Conservation (phyloP, 2,113 vertebrate genomes). For the Brachypteracias leptosomus region DNA sequence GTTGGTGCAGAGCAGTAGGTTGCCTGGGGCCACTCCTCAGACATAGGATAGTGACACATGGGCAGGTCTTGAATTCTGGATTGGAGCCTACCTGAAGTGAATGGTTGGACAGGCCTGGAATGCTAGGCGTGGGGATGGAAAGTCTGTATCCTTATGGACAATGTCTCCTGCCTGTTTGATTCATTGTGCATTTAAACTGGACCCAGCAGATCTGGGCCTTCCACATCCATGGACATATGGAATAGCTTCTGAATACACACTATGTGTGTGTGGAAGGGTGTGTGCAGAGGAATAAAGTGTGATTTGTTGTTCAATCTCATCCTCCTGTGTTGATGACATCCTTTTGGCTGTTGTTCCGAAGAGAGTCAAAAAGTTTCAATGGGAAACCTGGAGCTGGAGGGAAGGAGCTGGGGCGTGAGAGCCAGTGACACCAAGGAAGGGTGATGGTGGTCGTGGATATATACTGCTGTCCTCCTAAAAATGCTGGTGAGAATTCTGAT, state of each 20-base stretch:
- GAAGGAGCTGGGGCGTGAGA: neutral
- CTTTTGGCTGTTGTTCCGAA: neutral
- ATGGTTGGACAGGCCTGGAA: neutral
- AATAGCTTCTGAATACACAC: neutral
- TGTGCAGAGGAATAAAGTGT: neutral
- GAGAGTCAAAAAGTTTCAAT: neutral
- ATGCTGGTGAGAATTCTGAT: neutral
- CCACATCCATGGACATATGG: neutral
- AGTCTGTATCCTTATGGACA: neutral
- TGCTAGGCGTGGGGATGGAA: neutral
- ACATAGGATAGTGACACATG: neutral
- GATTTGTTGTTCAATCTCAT: neutral
- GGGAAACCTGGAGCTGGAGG: neutral
- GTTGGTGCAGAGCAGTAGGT: neutral
- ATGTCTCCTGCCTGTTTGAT: accelerated
- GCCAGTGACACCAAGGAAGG: neutral
- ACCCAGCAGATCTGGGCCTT: neutral
- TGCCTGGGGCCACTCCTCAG: neutral
- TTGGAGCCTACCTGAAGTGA: neutral
- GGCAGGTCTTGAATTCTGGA: neutral
- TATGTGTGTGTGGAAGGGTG: neutral
- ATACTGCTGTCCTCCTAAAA: neutral
- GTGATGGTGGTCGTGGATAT: neutral
- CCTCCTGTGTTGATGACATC: neutral
- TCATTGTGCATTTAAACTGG: neutral